Conservation (phyloP, 2,797 vertebrate species). For the Muraenolepis orangiensis region DNA sequence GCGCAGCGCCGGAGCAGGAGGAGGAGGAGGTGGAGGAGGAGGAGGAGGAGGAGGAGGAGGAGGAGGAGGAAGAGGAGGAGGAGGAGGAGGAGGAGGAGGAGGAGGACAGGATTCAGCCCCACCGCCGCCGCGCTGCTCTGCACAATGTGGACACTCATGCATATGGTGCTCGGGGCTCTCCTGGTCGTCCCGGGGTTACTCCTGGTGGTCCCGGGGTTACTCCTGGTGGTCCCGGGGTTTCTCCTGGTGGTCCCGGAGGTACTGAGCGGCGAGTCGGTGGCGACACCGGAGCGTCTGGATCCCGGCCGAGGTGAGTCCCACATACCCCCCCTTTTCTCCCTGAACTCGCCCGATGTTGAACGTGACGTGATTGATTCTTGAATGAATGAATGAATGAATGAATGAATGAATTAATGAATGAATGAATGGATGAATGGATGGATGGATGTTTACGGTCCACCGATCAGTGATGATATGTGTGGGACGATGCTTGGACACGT, state of each 20-base stretch:
- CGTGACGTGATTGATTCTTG: constrained; percentile 37
- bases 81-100: constrained; percentile 50
- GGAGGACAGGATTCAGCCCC: constrained; percentile 55
- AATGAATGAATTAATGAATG: constrained; percentile 85
- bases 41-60: constrained; percentile 53
- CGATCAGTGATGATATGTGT: constrained; percentile 53
- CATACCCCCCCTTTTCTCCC: no score
- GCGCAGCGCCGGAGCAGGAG: constrained; percentile 41
- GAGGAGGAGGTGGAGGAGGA: constrained; percentile 24
- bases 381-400: constrained; percentile 81
- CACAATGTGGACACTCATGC: constrained; percentile 84
- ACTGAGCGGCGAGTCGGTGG: constrained; percentile 72
- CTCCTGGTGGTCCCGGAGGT: constrained; percentile 79
- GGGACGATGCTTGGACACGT: constrained; percentile 33
- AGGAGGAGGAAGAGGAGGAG: constrained; percentile 48
- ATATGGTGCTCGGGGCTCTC: constrained; percentile 85
- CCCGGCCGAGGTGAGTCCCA: constrained; percentile 89
- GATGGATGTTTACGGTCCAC: constrained; percentile 64
- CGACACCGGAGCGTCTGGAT: constrained; percentile 76
- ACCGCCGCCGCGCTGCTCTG: constrained; percentile 54
- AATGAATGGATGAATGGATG: constrained; percentile 79
- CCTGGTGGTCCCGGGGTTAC: constrained; percentile 78
- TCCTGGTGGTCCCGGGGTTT: constrained; percentile 78
- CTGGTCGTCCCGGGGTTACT: constrained; percentile 80
- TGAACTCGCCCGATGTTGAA: no score